Percentiles rank a stretch among this genome's conserved stretches.
Evolutionary conservation across 2,113 vertebrate species (phyloP).

Genomic region (Dendrocopos noguchii): DNA sequence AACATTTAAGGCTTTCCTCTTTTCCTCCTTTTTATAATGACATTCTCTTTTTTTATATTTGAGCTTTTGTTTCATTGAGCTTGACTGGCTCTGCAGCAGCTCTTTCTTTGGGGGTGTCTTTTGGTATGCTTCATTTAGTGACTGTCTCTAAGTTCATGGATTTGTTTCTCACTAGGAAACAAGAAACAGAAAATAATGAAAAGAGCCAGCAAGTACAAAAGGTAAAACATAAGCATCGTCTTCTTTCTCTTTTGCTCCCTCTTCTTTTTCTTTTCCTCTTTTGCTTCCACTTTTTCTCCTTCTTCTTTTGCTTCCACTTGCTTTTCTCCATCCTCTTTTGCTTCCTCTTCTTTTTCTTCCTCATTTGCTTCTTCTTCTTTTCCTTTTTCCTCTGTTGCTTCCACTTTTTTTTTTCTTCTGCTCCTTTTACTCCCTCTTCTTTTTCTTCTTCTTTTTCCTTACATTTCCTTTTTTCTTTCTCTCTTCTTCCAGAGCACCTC

Average conservation of each 20-base stretch:
- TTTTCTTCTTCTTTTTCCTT: no score
- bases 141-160: not conserved
- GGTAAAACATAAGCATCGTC: not conserved
- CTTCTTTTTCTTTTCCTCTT: no score
- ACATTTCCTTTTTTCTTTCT: not conserved
- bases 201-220: not conserved
- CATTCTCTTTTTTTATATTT: not conserved
- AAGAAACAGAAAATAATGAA: not conserved
- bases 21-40: not conserved
- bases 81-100: not conserved
- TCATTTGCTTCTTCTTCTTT: no score
- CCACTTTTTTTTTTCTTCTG: no score
- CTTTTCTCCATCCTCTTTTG: no score
- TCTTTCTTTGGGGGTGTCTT: not conserved
- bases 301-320: no score
- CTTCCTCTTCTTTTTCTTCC: no score
- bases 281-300: no score
- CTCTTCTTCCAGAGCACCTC: not conserved
- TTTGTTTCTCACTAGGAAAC: not conserved
- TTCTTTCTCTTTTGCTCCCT: not conserved
- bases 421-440: no score
- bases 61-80: not conserved
- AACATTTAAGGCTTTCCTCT: not conserved
- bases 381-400: no score
- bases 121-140: not conserved